Evolutionary conservation across 2,888 invertebrate species (phyloP), one percentile per base, ranked within the genome.

Genomic region (Volucella inanis): DNA sequence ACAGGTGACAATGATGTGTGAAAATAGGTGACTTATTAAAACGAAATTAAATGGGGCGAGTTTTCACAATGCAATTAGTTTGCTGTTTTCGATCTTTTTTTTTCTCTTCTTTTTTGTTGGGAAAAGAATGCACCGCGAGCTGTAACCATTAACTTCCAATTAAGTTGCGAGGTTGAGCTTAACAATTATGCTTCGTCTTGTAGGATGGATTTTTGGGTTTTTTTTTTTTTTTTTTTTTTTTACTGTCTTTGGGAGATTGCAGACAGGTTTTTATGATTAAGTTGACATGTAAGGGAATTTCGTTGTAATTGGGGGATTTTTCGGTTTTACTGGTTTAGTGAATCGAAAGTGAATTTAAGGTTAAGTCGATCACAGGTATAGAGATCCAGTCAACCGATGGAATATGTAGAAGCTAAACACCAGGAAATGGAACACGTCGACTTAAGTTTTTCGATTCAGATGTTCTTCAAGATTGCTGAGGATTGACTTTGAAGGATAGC

Each of bases 21-120:
- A 81, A 71, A 71, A 71, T 77, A 59, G 52, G 59, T 65, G 64
- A 71, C 76, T 52, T 76, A 76, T 65, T 71, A 52, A 65, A 61
- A 64, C 68, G 55, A 70, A 68, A 77, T 77, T 62, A 68, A 77
- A 68, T 47, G 10, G n/a, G 39, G 31, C 38, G 62, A 54, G 3
- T 68, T 68, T 68, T 52, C 47, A 45, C 6, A 31, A 31, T 61
- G 62, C 47, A 77, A 77, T 77, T 77, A 77, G 70, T 61, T 54
- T 54, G 77, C 70, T 68, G 49, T 67, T 61, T 59, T 31, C 6
- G 4, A 15, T 9, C 41, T 57, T 2, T 14, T 6, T 6, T 14
- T 8, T 38, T 3, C 9, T 4, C 2, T 41, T 1, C 15, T 39
- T 57, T 22, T 31, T 22, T 31, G 8, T 75, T 52, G 39, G 64